These are phyloP conservation scores for Echinarachnius parma DNA, from an alignment of 53 echinoderm and acorn worm species.

Conservation along the genomic window DNA sequence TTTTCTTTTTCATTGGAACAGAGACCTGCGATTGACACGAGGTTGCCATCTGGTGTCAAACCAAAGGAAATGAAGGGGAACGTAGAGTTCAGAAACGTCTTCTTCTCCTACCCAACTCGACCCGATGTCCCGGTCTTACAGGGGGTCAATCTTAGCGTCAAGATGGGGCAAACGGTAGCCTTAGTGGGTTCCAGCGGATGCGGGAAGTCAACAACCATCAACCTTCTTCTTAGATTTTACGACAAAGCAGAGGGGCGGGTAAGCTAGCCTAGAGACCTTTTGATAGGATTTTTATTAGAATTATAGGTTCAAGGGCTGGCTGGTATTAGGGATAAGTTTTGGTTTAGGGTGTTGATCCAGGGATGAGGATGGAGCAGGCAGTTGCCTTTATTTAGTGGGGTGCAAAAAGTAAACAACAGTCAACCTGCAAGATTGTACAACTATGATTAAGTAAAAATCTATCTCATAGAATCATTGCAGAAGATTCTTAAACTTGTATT, in stretches of 20 bases:
- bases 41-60: slow-evolving; percentile 13
- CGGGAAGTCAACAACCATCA: slow-evolving; percentile 58
- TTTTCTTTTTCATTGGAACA: too few species aligned
- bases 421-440: too few species aligned
- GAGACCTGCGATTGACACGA: slow-evolving; percentile 30
- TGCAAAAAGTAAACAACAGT: too few species aligned
- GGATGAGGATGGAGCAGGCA: too few species aligned
- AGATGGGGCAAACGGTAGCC: slow-evolving; percentile 52
- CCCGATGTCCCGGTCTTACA: slow-evolving; percentile 50
- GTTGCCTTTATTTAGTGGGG: too few species aligned
- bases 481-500: too few species aligned
- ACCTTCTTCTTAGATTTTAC: slow-evolving; percentile 55
- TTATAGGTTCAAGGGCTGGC: too few species aligned
- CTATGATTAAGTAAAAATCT: too few species aligned
- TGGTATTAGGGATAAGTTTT: too few species aligned
- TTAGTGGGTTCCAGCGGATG: slow-evolving; percentile 58
- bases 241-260: slow-evolving; percentile 44
- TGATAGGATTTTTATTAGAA: too few species aligned
- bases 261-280: neutral
- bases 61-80: slow-evolving; percentile 32
- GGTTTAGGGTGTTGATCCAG: too few species aligned
- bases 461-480: too few species aligned
- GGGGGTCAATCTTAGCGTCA: slow-evolving; percentile 26
- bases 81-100: slow-evolving; percentile 43
- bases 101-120: slow-evolving; percentile 49